phyloP scores from a whole-genome alignment of 2,113 vertebrate genomes.

The Oncorhynchus masou region DNA sequence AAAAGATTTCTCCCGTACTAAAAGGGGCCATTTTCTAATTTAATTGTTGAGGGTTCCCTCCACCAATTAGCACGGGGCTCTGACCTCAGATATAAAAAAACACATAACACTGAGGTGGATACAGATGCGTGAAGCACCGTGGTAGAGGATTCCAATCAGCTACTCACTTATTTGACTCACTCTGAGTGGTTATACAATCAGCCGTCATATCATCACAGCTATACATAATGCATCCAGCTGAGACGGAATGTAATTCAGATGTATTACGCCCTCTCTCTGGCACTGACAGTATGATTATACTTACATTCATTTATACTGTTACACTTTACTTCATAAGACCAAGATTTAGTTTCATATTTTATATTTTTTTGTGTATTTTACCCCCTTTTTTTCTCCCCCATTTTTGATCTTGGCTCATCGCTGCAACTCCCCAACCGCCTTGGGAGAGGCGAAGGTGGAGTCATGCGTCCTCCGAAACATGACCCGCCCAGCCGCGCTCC shows the following conservation, averaged over 20 bases:
- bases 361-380: too few relatives aligned
- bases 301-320: conserved; percentile 46
- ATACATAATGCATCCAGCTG: conserved; percentile 80
- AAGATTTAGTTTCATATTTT: conserved; percentile 14
- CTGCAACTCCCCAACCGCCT: too few relatives aligned
- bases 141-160: conserved; percentile 68
- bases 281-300: conserved; percentile 66
- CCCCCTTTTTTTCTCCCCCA: too few relatives aligned
- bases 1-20: conserved; percentile 65
- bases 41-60: conserved; percentile 70
- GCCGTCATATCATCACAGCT: conserved; percentile 73
- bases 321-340: conserved; percentile 54
- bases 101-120: conserved; percentile 18
- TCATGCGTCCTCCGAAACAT: too few relatives aligned
- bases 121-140: conserved; percentile 23
- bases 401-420: too few relatives aligned
- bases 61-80: conserved; percentile 75
- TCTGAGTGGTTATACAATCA: too few relatives aligned
- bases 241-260: conserved; percentile 55
- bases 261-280: conserved; percentile 63
- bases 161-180: conserved; percentile 40
- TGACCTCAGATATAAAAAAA: conserved; percentile 61
- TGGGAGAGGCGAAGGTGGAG: too few relatives aligned
- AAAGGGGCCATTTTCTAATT: conserved; percentile 82
- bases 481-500: too few relatives aligned